A percentile compares a stretch with the other conserved stretches of the same genome.
Evolutionary conservation across 2,797 vertebrate species (phyloP).

Genomic region (Chelmon rostratus): DNA sequence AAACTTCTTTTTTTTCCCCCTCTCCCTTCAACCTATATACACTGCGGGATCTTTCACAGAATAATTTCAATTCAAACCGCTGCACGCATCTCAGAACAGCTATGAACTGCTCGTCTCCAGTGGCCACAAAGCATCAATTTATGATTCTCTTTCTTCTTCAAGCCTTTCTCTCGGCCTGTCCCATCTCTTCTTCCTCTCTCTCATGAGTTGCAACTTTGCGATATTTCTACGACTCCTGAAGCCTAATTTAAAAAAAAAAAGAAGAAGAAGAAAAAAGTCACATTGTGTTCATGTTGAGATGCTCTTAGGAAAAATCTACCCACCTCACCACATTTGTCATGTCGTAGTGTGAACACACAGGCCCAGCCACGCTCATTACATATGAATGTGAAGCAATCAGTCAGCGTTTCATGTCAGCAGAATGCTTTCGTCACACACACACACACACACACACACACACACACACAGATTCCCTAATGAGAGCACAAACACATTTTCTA

Average conservation of each 20-base stretch:
- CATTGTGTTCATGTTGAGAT: conserved; percentile 28
- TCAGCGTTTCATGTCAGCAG: conserved; percentile 64
- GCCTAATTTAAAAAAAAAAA: conserved; percentile 34
- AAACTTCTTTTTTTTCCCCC: conserved; percentile 26
- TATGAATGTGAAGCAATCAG: conserved; percentile 60
- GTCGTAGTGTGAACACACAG: conserved; percentile 31
- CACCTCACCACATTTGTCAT: conserved; percentile 46
- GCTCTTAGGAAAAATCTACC: conserved; percentile 35
- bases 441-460: conserved; percentile 8
- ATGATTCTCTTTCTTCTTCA: conserved; percentile 31
- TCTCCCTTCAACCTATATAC: conserved; percentile 19
- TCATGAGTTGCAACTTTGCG: conserved; percentile 10
- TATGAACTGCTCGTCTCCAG: conserved; percentile 15
- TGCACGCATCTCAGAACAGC: conserved; percentile 13
- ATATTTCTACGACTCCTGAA: conserved; percentile 39
- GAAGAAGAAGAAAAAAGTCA: too few species aligned
- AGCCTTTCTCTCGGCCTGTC: conserved; percentile 8
- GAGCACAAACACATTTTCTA: conserved; percentile 45
- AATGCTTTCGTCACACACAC: conserved; percentile 34
- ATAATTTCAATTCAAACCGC: conserved; percentile 21
- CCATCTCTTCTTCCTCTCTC: not conserved
- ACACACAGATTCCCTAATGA: conserved; percentile 17
- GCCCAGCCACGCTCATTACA: conserved; percentile 47
- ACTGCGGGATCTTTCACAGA: conserved; percentile 25
- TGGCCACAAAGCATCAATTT: conserved; percentile 21